A percentile compares a stretch with the other conserved stretches of the same genome.
phyloP scores from a whole-genome alignment of 92 coral and sea anemone species.

The Epizoanthus stellaris region DNA sequence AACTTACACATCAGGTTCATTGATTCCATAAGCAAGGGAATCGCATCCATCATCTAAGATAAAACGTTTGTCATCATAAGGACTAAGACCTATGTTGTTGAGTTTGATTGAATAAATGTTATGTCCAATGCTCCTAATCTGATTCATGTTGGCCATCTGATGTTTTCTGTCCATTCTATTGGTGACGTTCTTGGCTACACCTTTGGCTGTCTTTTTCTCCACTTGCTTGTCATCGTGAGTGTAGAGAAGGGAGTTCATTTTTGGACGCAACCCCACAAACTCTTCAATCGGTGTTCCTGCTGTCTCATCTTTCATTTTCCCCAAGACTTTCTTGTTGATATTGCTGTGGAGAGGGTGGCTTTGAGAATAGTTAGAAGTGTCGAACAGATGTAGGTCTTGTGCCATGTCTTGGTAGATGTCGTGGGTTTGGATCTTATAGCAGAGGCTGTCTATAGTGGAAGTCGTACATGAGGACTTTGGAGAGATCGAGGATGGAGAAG shows the following conservation, averaged over 20 bases:
- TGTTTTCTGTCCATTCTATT: slow-evolving; percentile 27
- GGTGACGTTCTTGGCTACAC: slow-evolving; percentile 40
- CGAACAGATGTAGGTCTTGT: slow-evolving; percentile 31
- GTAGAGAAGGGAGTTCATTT: slow-evolving; percentile 70
- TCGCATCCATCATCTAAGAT: not conserved
- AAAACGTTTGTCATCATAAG: slow-evolving; percentile 42
- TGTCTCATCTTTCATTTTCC: slow-evolving; percentile 57
- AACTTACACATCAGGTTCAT: too few relatives aligned
- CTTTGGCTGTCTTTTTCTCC: too few relatives aligned
- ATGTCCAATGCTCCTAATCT: slow-evolving; percentile 41
- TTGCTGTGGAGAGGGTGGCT: slow-evolving; percentile 1
- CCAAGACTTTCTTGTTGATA: slow-evolving; percentile 43
- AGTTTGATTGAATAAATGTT: slow-evolving; percentile 30
- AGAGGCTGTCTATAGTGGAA: slow-evolving; percentile 56
- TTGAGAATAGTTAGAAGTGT: slow-evolving; percentile 43
- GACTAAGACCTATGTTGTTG: slow-evolving; percentile 50
- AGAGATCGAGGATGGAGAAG: slow-evolving; percentile 53
- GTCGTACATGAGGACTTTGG: slow-evolving; percentile 53
- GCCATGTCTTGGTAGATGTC: slow-evolving; percentile 43
- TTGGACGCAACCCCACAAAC: slow-evolving; percentile 59
- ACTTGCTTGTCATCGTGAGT: too few relatives aligned
- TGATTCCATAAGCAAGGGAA: too few relatives aligned
- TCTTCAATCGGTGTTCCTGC: slow-evolving; percentile 43
- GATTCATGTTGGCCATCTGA: slow-evolving; percentile 30
- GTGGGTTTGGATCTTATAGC: slow-evolving; percentile 35